Conservation (phyloP, 1,140 invertebrate species). For the Homalodisca vitripennis region DNA sequence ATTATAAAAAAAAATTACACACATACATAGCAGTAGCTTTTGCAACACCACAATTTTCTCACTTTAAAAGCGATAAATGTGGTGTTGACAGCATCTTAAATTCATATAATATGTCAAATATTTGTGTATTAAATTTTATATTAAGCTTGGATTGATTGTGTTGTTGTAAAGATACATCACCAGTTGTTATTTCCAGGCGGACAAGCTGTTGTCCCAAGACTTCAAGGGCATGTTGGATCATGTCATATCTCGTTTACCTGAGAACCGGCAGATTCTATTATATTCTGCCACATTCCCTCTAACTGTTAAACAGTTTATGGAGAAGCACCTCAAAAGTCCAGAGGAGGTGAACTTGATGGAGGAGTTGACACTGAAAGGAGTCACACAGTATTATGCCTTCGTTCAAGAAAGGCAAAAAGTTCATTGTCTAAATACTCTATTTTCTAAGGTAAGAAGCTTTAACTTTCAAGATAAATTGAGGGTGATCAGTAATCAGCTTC, state of each 20-base stretch:
- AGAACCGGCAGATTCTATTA: conserved; percentile 94
- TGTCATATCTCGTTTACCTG: conserved; percentile 90
- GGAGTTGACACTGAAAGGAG: conserved; percentile 97
- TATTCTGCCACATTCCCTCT: conserved; percentile 99
- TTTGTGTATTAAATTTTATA: no score
- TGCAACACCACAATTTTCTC: no score
- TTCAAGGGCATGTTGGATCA: conserved; percentile 99
- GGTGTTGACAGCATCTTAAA: no score
- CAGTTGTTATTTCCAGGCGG: conserved; percentile 63
- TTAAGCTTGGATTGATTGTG: no score
- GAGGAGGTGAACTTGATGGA: conserved; percentile 99
- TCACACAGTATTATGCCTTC: conserved; percentile 99
- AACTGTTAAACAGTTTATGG: conserved; percentile 99
- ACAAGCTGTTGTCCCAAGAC: conserved; percentile 98
- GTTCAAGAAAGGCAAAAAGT: conserved; percentile 99
- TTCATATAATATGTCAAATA: no score
- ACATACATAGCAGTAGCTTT: no score
- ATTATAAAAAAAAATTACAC: no score
- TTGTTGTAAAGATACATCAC: no score
- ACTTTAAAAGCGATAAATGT: no score
- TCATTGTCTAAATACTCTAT: conserved; percentile 99
- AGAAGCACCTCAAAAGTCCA: conserved; percentile 93
- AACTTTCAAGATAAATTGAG: no score
- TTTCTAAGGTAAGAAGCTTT: conserved; percentile 81
- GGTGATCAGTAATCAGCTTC: no score